These are phyloP conservation scores for Dasyornis broadbenti DNA, from an alignment of 2,113 vertebrate genomes.

Conservation along the genomic window DNA sequence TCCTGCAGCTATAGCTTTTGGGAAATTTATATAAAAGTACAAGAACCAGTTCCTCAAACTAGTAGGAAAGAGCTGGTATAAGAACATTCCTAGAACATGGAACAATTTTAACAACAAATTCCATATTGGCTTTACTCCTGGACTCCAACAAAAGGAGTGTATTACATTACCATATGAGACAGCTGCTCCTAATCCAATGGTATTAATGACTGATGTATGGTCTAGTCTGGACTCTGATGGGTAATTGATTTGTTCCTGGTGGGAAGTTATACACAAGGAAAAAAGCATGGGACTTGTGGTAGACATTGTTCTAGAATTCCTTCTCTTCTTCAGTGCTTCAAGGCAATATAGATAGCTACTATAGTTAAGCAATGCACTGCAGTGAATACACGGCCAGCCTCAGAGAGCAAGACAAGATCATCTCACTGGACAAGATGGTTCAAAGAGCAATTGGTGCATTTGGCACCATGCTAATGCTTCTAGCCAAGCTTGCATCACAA, in stretches of 20 bases:
- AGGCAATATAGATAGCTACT: neutral
- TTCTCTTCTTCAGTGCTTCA: neutral
- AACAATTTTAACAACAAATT: neutral
- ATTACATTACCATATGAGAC: neutral
- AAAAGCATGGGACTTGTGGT: neutral
- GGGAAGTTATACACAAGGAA: neutral
- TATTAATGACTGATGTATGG: neutral
- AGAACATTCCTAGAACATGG: neutral
- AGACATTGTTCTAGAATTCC: neutral
- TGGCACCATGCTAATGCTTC: neutral
- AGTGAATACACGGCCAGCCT: neutral
- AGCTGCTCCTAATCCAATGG: neutral
- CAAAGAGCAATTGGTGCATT: neutral
- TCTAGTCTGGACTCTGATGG: neutral
- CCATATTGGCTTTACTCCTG: neutral
- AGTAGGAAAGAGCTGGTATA: neutral
- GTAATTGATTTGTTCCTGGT: neutral
- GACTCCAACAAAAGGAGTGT: neutral
- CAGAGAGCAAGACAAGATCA: neutral
- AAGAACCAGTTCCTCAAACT: neutral
- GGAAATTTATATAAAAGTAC: neutral
- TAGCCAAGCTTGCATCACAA: neutral
- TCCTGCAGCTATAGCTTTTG: neutral
- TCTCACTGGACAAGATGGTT: neutral
- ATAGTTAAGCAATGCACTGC: neutral